Evolutionary conservation across 1,140 invertebrate genomes (phyloP), one percentile per base, ranked within the genome.

Genomic region (Teleopsis dalmanni): DNA sequence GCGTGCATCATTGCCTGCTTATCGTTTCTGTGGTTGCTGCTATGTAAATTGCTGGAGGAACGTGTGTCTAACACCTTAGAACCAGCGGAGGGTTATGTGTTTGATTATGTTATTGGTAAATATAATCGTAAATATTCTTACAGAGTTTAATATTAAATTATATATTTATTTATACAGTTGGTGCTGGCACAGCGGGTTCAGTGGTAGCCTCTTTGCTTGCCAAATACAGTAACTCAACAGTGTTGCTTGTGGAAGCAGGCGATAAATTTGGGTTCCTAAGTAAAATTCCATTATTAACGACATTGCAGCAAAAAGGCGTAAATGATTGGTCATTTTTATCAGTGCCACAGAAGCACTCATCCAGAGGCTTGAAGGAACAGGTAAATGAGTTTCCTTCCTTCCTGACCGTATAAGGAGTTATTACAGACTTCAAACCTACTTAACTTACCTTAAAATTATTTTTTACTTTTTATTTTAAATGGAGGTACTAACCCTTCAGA

Each of bases 161-260:
- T 35, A 18, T 33, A 4, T 42, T 25, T 1, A 14, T 10, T 44
- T 19, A 33, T 51, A 10, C 50, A 83, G 85, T 91, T 48, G 88
- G 88, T 11, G 87, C 82, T 18, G 88, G 88, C 3, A 87, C 87
- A 3, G 78, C 85, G 1, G 88, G 88, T 5, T 84, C 83, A 51
- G 86, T 90, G 1, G 57, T 91, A 13, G 87, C 88, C 1, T 79
- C 82, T 4, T 70, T 80, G 11, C 71, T 86, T 18, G 78, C 80
- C 4, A 80, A 82, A 57, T 71, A 78, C 42, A 68, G 73, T 11
- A 76, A 78, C 42, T 61, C 71, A 1, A 78, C 74, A 22, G 80
- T 87, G 2, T 60, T 88, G 25, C 65, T 88, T 0, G 65, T 87
- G 21, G 85, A 88, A 69, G 82, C 84, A 9, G 85, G 85, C 2